Conservation (phyloP, 2,888 invertebrate species). For the Ectemnius continuus region DNA sequence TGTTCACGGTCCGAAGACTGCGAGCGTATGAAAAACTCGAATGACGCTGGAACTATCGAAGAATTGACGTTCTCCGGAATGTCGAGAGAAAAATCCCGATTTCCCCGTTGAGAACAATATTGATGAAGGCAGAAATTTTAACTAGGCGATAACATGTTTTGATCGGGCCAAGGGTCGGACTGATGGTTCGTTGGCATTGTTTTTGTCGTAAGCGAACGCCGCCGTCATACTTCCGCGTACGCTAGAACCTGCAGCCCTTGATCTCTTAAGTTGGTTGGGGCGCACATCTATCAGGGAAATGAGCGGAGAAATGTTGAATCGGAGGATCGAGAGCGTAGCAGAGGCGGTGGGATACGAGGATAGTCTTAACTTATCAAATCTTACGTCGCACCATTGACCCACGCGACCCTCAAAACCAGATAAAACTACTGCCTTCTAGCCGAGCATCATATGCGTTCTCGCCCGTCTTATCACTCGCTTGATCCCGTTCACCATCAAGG, state of each 20-base stretch:
- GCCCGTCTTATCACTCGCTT: constrained; percentile 44
- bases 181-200: constrained; percentile 16
- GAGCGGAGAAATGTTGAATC: constrained; percentile 16
- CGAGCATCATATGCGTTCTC: constrained; percentile 35
- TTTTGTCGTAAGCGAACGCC: constrained; percentile 17
- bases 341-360: constrained; percentile 20
- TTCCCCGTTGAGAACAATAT: neutral
- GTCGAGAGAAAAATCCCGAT: neutral
- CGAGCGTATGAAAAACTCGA: neutral
- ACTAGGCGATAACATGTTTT: constrained; percentile 56
- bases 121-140: neutral
- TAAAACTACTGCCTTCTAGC: constrained; percentile 45
- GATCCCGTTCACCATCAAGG: constrained; percentile 28
- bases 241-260: too few relatives aligned
- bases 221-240: constrained; percentile 16
- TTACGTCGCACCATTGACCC: constrained; percentile 58
- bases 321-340: constrained; percentile 9
- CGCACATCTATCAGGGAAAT: neutral
- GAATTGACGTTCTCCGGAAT: neutral
- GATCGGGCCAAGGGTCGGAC: constrained; percentile 20
- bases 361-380: constrained; percentile 55
- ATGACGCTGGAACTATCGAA: constrained; percentile 5
- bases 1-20: neutral
- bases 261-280: too few relatives aligned
- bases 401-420: constrained; percentile 57